Conservation (phyloP, 1,140 invertebrate genomes). For the Streblospio benedicti region DNA sequence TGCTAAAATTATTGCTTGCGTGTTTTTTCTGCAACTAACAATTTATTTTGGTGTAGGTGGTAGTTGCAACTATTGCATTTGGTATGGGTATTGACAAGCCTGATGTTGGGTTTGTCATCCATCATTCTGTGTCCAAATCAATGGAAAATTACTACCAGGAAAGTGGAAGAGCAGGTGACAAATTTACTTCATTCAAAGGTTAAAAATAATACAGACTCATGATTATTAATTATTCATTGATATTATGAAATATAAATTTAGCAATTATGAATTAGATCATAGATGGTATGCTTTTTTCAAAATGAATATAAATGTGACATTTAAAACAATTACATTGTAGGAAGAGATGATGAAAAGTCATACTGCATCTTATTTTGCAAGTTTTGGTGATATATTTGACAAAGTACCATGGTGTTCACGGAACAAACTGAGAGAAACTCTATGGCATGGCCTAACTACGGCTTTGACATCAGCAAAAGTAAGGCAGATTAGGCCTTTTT, state of each 20-base stretch:
- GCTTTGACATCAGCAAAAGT: slow-evolving; percentile 33
- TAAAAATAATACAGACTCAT: background rate
- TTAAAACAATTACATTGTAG: slow-evolving; percentile 20
- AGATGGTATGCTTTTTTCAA: background rate
- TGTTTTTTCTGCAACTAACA: too few relatives aligned
- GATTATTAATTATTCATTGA: background rate
- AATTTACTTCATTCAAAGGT: background rate
- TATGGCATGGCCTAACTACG: slow-evolving; percentile 60
- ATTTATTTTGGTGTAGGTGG: slow-evolving; percentile 53
- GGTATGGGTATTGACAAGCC: slow-evolving; percentile 98
- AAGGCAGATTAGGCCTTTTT: slow-evolving; percentile 10
- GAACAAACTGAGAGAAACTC: slow-evolving; percentile 69
- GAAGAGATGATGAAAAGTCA: slow-evolving; percentile 71
- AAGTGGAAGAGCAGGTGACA: slow-evolving; percentile 64
- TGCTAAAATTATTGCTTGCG: too few relatives aligned
- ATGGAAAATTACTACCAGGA: slow-evolving; percentile 89
- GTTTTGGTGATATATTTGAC: slow-evolving; percentile 67
- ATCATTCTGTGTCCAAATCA: slow-evolving; percentile 73
- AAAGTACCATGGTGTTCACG: slow-evolving; percentile 75
- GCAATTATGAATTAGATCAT: background rate
- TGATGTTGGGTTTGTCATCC: slow-evolving; percentile 81
- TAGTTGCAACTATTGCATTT: slow-evolving; percentile 86
- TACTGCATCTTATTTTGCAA: slow-evolving; percentile 85
- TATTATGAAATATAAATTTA: background rate
- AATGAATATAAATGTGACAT: background rate